A percentile compares a stretch with the other conserved stretches of the same genome.
Conservation (phyloP, 2,797 vertebrate genomes). For the Mallotus villosus region DNA sequence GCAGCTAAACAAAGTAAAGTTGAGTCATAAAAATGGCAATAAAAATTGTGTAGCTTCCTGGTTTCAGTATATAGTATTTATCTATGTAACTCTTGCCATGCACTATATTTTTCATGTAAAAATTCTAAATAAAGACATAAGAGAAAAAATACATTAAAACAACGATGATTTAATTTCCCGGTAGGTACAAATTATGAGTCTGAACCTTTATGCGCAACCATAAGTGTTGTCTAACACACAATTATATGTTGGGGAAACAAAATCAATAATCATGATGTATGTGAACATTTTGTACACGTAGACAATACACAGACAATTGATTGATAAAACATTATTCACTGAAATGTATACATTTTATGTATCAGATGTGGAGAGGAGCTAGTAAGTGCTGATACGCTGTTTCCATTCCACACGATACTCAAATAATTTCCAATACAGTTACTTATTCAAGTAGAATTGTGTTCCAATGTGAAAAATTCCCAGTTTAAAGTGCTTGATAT, state of each 20-base stretch:
- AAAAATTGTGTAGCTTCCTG: neutral
- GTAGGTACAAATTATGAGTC: neutral
- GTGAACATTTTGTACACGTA: conserved; percentile 6
- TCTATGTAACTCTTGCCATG: neutral
- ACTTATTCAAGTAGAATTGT: conserved; percentile 47
- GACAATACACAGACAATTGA: neutral
- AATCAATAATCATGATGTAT: neutral
- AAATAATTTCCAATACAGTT: conserved; percentile 1
- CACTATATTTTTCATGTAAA: neutral
- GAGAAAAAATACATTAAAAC: neutral
- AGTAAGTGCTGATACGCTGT: neutral
- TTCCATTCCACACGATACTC: neutral
- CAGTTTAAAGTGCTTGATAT: conserved; percentile 93
- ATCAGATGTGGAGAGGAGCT: neutral
- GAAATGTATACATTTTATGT: no score
- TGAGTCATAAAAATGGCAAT: conserved; percentile 31
- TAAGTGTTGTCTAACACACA: neutral
- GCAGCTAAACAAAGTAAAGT: conserved; percentile 22
- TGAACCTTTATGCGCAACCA: neutral
- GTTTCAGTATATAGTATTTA: neutral
- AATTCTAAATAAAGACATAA: conserved; percentile 39
- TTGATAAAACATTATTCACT: neutral
- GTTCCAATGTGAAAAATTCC: conserved; percentile 66
- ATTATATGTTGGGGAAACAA: neutral
- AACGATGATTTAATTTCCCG: conserved; percentile 5